These are phyloP conservation scores for Thymelicus lineola DNA, from an alignment of 2,888 invertebrate species.

Conservation along the genomic window DNA sequence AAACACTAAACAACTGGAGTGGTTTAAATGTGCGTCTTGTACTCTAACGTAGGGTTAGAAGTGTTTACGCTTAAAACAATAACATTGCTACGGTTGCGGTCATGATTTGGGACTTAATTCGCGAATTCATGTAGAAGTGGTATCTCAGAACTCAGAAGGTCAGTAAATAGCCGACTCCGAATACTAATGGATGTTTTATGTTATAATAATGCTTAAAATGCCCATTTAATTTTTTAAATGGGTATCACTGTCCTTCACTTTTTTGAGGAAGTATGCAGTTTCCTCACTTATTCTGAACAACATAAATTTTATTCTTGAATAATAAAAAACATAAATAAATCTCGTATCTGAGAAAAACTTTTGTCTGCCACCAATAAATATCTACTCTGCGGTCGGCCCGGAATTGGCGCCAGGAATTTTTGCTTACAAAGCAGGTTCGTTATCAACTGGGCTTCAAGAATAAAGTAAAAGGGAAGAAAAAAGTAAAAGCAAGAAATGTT, in stretches of 20 bases:
- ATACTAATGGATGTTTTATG: slow-evolving; percentile 28
- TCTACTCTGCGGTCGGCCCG: too few species aligned
- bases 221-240: slow-evolving; percentile 5
- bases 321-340: too few species aligned
- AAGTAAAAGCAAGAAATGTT: too few species aligned
- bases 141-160: slow-evolving; percentile 1
- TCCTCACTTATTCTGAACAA: too few species aligned
- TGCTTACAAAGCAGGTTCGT: too few species aligned
- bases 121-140: too few species aligned
- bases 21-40: not conserved
- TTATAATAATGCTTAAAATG: not conserved
- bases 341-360: too few species aligned
- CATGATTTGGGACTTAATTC: slow-evolving; percentile 5
- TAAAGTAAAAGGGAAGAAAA: too few species aligned
- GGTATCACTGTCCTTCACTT: slow-evolving; percentile 10
- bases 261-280: not conserved
- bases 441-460: too few species aligned
- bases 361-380: too few species aligned
- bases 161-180: slow-evolving; percentile 21
- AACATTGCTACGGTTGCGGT: not conserved
- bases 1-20: not conserved
- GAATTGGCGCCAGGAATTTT: too few species aligned
- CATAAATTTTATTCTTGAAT: too few species aligned
- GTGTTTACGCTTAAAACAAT: not conserved
- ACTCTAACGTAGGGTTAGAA: not conserved